These are phyloP conservation scores for Chromoteleia sp. DNA, from an alignment of 2,888 invertebrate genomes.

Conservation along the genomic window DNA sequence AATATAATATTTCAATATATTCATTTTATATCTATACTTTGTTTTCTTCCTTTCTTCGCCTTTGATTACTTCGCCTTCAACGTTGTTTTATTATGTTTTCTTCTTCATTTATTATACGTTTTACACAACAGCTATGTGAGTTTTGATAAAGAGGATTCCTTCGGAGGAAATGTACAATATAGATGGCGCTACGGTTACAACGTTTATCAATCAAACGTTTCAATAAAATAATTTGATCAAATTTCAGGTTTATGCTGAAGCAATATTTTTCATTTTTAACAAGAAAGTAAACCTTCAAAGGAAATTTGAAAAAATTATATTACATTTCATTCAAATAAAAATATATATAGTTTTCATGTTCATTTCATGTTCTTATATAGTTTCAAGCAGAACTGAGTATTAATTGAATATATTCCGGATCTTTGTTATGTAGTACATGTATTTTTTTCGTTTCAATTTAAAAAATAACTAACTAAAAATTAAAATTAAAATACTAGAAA, in stretches of 20 bases:
- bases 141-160: slow-evolving; percentile 48
- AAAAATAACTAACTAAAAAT: slow-evolving; percentile 50
- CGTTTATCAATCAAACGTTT: too few relatives aligned
- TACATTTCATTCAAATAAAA: slow-evolving; percentile 39
- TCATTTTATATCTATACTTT: slow-evolving; percentile 60
- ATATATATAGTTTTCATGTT: slow-evolving; percentile 31
- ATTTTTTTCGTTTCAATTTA: slow-evolving; percentile 22
- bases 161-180: slow-evolving; percentile 42
- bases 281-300: slow-evolving; percentile 22
- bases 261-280: background rate
- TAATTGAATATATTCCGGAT: slow-evolving; percentile 39
- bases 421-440: slow-evolving; percentile 1
- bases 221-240: slow-evolving; percentile 19
- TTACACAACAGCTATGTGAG: slow-evolving; percentile 39
- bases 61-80: slow-evolving; percentile 61
- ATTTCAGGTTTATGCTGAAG: slow-evolving; percentile 1
- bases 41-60: slow-evolving; percentile 47
- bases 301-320: slow-evolving; percentile 47
- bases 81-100: slow-evolving; percentile 19
- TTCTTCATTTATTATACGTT: slow-evolving; percentile 35
- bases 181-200: slow-evolving; percentile 10
- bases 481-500: slow-evolving; percentile 57
- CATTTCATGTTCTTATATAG: slow-evolving; percentile 16
- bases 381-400: slow-evolving; percentile 44
- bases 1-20: slow-evolving; percentile 67